Conservation (phyloP, 2,888 invertebrate species). For the Drosophila kokeensis region DNA sequence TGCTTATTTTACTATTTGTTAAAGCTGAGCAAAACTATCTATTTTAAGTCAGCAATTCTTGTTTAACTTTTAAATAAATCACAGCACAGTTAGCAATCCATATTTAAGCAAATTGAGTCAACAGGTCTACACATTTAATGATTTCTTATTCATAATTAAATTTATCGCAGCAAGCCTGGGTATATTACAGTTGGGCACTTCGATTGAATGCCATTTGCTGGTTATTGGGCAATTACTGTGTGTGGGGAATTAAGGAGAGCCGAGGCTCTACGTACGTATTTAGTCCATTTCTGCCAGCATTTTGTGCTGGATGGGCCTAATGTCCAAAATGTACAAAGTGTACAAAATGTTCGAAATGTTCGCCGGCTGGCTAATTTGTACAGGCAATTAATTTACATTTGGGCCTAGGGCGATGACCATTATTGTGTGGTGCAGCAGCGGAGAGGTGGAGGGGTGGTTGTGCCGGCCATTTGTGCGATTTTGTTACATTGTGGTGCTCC, state of each 20-base stretch:
- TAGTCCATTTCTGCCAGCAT: constrained; percentile 29
- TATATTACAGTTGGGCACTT: constrained; percentile 19
- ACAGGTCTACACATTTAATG: no score
- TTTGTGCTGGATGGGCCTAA: constrained; percentile 43
- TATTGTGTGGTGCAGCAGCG: constrained; percentile 1
- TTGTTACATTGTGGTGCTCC: constrained; percentile 55
- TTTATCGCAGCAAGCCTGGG: not conserved
- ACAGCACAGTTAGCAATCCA: not conserved
- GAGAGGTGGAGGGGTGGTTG: not conserved
- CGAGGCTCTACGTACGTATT: constrained; percentile 2
- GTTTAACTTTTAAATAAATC: not conserved
- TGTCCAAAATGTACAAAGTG: constrained; percentile 44
- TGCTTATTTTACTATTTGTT: not conserved
- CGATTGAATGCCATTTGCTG: not conserved
- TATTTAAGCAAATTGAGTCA: not conserved
- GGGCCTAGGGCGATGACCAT: constrained; percentile 14
- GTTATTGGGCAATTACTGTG: constrained; percentile 36
- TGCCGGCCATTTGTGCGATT: constrained; percentile 62
- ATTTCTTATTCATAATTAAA: not conserved
- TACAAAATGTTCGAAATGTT: constrained; percentile 51
- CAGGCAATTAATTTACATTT: constrained; percentile 78
- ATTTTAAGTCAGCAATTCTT: not conserved
- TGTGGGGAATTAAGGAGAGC: constrained; percentile 31
- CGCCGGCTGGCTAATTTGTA: constrained; percentile 70
- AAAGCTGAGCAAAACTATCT: not conserved